Base-by-base conservation (phyloP, 2,888 invertebrate species). In the Limnephilus auricula region DNA sequence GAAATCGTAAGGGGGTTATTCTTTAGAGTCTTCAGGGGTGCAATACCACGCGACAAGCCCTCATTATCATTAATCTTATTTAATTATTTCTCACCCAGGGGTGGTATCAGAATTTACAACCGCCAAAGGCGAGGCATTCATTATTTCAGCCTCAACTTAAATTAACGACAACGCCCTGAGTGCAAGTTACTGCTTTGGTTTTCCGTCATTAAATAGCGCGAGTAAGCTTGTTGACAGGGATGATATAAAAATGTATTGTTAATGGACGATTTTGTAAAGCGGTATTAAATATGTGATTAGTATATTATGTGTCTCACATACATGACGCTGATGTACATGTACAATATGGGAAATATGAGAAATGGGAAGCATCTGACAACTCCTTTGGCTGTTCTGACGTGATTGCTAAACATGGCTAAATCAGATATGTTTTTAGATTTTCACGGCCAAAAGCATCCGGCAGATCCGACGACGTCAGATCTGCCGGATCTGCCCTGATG, bases 41-140 rank as follows among this genome's bases (percentile, higher is more conserved):
- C 34, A 89, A 37, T 15, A 45, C 30, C 34, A 50, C 80, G 83
- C 79, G 30, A n/a, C 89, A 79, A 79, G 34, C 37, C 80, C 89
- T 65, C 65, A 79, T 79, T 89, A 79, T 89, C 89, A 89, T 89
- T 89, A 89, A 89, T 89, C 89, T 89, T 89, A 78, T 79, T 89
- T 89, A 78, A 89, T 89, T 89, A 65, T 89, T 89, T 89, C 79
- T 25, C 89, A 89, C 32, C 34, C 79, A 30, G 40, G 78, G 89
- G 32, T 37, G 89, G 79, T 15, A 30, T 34, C 85, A 40, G 40
- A n/a, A 85, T 40, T 85, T 85, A 85, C 40, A 13, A 40, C 40
- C n/a, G 37, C 40, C 65, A 25, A n/a, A 65, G 65, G 65, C 65
- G 65, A n/a, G 65, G 65, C 65, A 65, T 65, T 65, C 6, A 65